Evolutionary conservation across 2,888 invertebrate genomes (phyloP).

Genomic region (Polyploca ridens): DNA sequence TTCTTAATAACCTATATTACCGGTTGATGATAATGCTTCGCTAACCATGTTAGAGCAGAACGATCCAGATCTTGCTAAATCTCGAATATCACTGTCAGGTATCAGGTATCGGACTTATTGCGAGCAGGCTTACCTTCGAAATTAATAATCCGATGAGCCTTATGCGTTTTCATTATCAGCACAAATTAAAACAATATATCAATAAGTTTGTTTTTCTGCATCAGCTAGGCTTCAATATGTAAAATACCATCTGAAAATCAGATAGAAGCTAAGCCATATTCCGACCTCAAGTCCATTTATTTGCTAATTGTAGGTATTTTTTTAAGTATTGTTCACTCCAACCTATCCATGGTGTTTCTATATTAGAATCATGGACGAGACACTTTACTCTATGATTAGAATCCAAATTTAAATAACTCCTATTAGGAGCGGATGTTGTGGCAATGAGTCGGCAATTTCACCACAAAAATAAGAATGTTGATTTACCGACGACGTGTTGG

Average conservation of each 20-base stretch:
- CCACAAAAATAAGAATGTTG: constrained; percentile 7
- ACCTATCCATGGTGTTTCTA: not conserved
- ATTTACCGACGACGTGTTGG: constrained; percentile 12
- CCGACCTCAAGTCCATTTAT: no score
- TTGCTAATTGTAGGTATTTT: no score
- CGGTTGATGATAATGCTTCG: not conserved
- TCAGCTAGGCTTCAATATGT: no score
- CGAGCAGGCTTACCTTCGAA: no score
- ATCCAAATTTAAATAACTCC: not conserved
- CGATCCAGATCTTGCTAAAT: not conserved
- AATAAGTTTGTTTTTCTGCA: no score
- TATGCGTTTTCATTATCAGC: no score
- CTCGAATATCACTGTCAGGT: not conserved
- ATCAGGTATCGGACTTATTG: not conserved
- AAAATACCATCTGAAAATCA: no score
- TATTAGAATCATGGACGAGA: not conserved
- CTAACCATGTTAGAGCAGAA: not conserved
- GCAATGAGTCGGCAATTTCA: not conserved
- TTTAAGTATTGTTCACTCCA: no score
- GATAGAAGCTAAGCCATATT: no score
- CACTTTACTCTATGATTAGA: not conserved
- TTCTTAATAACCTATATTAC: no score
- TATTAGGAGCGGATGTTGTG: constrained; percentile 3
- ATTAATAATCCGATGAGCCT: no score
- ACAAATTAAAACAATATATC: no score